A percentile compares a stretch with the other conserved stretches of the same genome.
phyloP scores from a whole-genome alignment of 2,888 invertebrate genomes.

The Macrosiphum euphorbiae region DNA sequence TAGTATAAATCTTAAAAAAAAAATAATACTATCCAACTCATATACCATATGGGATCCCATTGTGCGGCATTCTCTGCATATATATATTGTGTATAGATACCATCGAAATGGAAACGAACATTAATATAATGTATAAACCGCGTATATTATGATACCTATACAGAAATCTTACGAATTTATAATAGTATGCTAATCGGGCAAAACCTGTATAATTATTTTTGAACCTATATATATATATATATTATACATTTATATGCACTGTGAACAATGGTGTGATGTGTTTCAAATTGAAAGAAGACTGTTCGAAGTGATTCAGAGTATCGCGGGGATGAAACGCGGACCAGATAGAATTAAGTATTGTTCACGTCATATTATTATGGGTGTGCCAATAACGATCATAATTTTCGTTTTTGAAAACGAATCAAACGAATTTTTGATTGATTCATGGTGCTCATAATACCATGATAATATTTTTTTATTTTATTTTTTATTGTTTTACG shows the following conservation, averaged over 20 bases:
- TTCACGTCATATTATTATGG: no score
- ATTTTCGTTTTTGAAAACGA: no score
- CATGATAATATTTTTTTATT: not conserved
- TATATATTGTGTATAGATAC: not conserved
- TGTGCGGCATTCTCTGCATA: not conserved
- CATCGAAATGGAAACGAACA: not conserved
- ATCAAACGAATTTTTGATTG: no score
- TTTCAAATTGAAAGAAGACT: not conserved
- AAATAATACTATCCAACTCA: not conserved
- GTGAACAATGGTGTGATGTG: not conserved
- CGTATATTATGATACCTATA: not conserved
- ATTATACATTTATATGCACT: not conserved
- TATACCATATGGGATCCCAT: slow-evolving; percentile 1
- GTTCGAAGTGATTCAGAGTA: not conserved
- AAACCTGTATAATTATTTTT: slow-evolving; percentile 3
- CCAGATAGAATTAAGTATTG: not conserved
- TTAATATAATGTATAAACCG: not conserved
- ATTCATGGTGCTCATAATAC: not conserved
- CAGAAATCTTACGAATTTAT: not conserved
- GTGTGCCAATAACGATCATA: not conserved
- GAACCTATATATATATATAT: not conserved
- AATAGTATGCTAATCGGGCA: not conserved
- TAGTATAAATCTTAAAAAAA: not conserved
- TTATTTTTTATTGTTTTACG: not conserved
- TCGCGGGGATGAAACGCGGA: not conserved